Evolutionary conservation across 1,140 invertebrate genomes (phyloP), one percentile per base, ranked within the genome.

Genomic region (Trichonephila clavipes): DNA sequence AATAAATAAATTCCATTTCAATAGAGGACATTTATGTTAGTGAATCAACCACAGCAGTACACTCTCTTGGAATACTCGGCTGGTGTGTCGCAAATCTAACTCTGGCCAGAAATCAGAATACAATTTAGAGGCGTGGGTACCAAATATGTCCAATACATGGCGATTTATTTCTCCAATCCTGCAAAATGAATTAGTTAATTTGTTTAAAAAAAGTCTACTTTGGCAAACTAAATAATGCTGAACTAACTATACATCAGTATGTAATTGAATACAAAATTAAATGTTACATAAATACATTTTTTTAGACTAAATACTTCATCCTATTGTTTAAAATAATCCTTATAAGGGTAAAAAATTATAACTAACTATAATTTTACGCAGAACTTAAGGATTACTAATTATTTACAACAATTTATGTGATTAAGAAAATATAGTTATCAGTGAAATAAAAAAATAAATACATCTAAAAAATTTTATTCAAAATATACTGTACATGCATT

Each of bases 81-180:
- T 95, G 18, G 94, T 95, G 61, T 89, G 94, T n/a, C 72, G 58
- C 5, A 95, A 44, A 82, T 95, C 95, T 16, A 95, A 81, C 4
- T 91, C 90, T 14, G 95, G 95, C 66, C 93, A 86, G 64, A 91
- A 95, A 85, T 94, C 69, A 8, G 94, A 91, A 34, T 95, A 95
- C 10, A 95, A 72, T 51, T 62, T 89, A 28, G 95, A 95, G 34
- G 95, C 88, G 88, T 94, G 88, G n/a, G 94, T 94, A 40, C 95
- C 95, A 90, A 95, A 95, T 21, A 95, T 88, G 62, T 95, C 95
- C 10, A 95, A 77, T n/a, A 95, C 94, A 82, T 94, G 94, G 14
- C 95, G 90, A 81, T 95, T 95, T 16, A 95, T 90, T 64, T 89
- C 93, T 64, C 88, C 87, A 85, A 94, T 94, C n/a, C 93, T 94